Percentiles rank a stretch among this genome's conserved stretches.
Conservation (phyloP, 2,797 vertebrate genomes). For the Linurgus olivaceus region DNA sequence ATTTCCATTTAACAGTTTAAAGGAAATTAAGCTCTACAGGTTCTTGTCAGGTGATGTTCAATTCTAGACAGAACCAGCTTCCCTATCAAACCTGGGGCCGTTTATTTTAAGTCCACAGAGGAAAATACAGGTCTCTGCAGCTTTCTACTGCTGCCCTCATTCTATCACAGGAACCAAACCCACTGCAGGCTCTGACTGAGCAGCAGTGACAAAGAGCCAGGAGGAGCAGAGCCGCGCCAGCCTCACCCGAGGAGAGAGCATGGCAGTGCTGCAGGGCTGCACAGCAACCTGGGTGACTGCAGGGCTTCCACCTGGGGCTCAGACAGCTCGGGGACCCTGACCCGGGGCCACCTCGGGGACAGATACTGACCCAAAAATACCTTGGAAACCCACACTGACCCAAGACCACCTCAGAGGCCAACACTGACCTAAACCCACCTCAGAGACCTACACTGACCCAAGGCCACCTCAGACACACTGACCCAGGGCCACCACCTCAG, state of each 20-base stretch:
- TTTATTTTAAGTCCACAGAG: not conserved
- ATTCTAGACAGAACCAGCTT: slow-evolving; percentile 7
- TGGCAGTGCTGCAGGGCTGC: not conserved
- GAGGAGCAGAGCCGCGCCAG: not conserved
- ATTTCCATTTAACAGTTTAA: slow-evolving; percentile 20
- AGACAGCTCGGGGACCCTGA: not conserved
- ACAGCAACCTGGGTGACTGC: accelerated
- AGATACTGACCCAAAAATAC: not conserved
- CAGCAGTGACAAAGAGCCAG: not conserved
- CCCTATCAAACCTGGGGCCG: not conserved
- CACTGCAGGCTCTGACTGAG: not conserved
- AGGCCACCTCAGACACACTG: not conserved
- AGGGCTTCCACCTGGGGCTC: accelerated
- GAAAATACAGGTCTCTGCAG: not conserved
- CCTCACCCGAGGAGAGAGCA: too few species aligned
- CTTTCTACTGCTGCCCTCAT: not conserved
- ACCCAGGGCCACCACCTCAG: too few species aligned
- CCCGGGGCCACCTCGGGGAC: too few species aligned
- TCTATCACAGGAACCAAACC: slow-evolving; percentile 1
- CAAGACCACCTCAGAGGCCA: not conserved
- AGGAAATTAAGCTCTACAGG: slow-evolving; percentile 17
- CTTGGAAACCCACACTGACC: too few species aligned
- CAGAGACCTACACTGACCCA: too few species aligned
- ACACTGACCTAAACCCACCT: not conserved
- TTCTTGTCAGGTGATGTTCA: not conserved